phyloP scores from a whole-genome alignment of 2,888 invertebrate species.

The Zaprionus lineosus region DNA sequence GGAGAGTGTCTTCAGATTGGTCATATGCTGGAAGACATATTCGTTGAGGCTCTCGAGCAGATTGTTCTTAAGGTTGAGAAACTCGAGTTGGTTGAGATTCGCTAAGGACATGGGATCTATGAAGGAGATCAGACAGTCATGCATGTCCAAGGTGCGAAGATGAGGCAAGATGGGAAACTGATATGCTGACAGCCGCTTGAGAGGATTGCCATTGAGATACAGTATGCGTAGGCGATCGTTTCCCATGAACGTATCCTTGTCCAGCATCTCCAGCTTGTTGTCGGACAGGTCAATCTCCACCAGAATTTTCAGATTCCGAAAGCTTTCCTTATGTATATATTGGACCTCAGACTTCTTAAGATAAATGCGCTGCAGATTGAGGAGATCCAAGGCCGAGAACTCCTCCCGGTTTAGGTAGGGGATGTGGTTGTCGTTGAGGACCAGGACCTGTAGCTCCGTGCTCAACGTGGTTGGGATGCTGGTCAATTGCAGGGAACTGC shows the following conservation, averaged over 20 bases:
- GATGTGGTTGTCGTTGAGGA: constrained; percentile 91
- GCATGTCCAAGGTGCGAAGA: constrained; percentile 90
- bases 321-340: constrained; percentile 92
- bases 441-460: constrained; percentile 89
- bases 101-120: constrained; percentile 91
- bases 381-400: constrained; percentile 89
- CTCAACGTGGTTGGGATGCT: constrained; percentile 89
- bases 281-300: constrained; percentile 94
- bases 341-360: constrained; percentile 89
- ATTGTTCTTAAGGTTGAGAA: constrained; percentile 92
- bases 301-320: constrained; percentile 91
- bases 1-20: constrained; percentile 90
- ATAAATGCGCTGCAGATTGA: constrained; percentile 93
- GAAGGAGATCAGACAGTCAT: constrained; percentile 89
- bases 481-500: constrained; percentile 91
- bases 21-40: constrained; percentile 87
- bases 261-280: constrained; percentile 89
- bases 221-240: constrained; percentile 91
- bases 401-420: constrained; percentile 89
- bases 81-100: constrained; percentile 88
- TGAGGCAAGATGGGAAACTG: constrained; percentile 93
- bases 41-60: constrained; percentile 88
- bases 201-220: constrained; percentile 91
- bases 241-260: constrained; percentile 91
- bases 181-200: constrained; percentile 87